These are phyloP conservation scores for Eugnorisma glareosa DNA, from an alignment of 2,888 invertebrate genomes.

Conservation along the genomic window DNA sequence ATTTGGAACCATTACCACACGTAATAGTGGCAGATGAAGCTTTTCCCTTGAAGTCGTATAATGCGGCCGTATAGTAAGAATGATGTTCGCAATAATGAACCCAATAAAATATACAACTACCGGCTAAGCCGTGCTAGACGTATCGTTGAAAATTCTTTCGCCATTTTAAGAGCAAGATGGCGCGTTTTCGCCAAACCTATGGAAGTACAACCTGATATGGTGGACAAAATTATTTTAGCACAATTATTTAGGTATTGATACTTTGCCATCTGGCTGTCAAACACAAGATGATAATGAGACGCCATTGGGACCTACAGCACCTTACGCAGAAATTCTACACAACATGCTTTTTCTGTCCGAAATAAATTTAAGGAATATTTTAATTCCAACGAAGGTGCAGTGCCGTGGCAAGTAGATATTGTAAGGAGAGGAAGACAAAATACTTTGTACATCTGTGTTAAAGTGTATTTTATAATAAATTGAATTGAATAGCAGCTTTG, in stretches of 20 bases:
- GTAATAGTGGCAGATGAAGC: conserved; percentile 15
- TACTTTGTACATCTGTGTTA: conserved; percentile 26
- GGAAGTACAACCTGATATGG: conserved; percentile 8
- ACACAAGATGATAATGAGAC: conserved; percentile 1
- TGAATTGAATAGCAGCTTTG: conserved; percentile 28
- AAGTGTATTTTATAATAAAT: conserved; percentile 34
- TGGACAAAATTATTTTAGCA: conserved; percentile 13
- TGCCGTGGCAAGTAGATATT: conserved; percentile 33
- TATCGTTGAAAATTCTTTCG: conserved; percentile 1
- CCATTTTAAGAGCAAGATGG: conserved; percentile 17
- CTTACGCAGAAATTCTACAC: conserved; percentile 21
- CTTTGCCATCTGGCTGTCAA: too few species aligned
- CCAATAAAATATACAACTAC: conserved; percentile 49
- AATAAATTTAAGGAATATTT: conserved; percentile 38
- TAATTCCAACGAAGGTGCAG: conserved; percentile 30
- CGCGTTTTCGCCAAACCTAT: conserved; percentile 9
- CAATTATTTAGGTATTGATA: too few species aligned
- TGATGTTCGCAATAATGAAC: conserved; percentile 38
- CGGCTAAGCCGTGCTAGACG: conserved; percentile 8
- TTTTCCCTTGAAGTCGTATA: neutral
- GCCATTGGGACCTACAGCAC: conserved; percentile 32
- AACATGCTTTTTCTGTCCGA: conserved; percentile 35
- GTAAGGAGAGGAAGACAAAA: conserved; percentile 31
- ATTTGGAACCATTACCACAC: conserved; percentile 16
- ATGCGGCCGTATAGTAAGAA: conserved; percentile 13